Percentiles rank a stretch among this genome's conserved stretches.
These are phyloP conservation scores for Tachina lurida DNA, from an alignment of 2,888 invertebrate species.

Conservation along the genomic window DNA sequence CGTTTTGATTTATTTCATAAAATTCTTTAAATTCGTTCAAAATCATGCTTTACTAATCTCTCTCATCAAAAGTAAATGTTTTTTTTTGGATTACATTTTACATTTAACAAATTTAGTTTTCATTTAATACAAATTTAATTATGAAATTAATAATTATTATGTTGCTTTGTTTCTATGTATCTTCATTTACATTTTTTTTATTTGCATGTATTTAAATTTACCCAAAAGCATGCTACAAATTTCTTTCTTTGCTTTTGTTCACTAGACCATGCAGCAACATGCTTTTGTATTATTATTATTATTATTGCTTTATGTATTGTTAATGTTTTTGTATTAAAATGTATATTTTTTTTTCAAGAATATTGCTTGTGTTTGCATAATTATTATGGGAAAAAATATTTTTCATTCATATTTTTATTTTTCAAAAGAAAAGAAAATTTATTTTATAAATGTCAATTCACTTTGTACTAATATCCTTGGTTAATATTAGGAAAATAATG, in stretches of 20 bases:
- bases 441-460: background rate
- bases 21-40: background rate
- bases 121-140: conserved; percentile 5
- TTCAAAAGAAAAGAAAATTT: background rate
- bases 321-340: conserved; percentile 4
- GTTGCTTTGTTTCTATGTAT: background rate
- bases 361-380: conserved; percentile 49
- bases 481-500: background rate
- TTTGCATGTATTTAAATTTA: background rate
- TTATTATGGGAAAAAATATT: background rate
- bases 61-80: background rate
- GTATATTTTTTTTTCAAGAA: conserved; percentile 1
- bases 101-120: background rate
- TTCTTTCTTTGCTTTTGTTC: conserved; percentile 3
- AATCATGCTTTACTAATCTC: conserved; percentile 33
- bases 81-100: background rate
- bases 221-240: conserved; percentile 46
- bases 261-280: background rate
- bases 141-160: conserved; percentile 3
- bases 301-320: background rate
- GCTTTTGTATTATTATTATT: conserved; percentile 26
- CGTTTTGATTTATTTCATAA: background rate
- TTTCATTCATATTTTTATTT: background rate
- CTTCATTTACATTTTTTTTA: background rate
- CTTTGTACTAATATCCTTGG: background rate